phyloP scores from a whole-genome alignment of 2,888 invertebrate genomes.

The Cabera pusaria region DNA sequence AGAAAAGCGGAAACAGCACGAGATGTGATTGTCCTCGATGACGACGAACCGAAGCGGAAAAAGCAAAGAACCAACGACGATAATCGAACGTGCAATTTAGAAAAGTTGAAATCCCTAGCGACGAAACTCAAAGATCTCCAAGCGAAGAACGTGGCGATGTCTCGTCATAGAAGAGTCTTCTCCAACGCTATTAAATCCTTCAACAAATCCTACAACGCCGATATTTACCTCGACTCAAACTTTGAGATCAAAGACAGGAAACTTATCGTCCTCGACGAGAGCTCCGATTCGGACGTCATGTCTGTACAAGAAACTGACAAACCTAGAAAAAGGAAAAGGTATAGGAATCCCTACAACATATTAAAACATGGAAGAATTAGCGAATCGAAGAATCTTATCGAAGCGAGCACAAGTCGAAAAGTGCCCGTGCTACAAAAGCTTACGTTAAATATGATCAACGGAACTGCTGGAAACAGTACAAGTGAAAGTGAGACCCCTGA shows the following conservation, averaged over 20 bases:
- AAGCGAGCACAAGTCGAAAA: conserved; percentile 7
- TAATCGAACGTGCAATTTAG: conserved; percentile 46
- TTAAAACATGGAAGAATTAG: conserved; percentile 49
- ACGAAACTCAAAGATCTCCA: conserved; percentile 51
- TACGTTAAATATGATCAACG: conserved; percentile 5
- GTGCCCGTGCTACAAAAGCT: conserved; percentile 15
- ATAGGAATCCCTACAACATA: conserved; percentile 67
- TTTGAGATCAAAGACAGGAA: conserved; percentile 55
- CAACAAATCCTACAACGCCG: conserved; percentile 62
- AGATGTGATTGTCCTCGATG: conserved; percentile 64
- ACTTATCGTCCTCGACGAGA: conserved; percentile 55
- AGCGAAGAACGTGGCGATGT: conserved; percentile 42
- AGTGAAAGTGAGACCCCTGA: background rate
- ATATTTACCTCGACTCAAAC: conserved; percentile 52
- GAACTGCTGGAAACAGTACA: background rate
- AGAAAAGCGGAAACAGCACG: conserved; percentile 32
- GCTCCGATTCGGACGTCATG: conserved; percentile 57
- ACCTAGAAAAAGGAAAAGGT: conserved; percentile 44
- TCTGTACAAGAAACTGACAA: conserved; percentile 31
- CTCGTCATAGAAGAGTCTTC: conserved; percentile 60
- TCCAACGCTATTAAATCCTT: conserved; percentile 62
- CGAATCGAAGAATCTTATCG: conserved; percentile 16
- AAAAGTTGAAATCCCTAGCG: conserved; percentile 51
- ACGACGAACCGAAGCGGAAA: conserved; percentile 50
- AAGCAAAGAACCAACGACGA: conserved; percentile 38